A percentile compares a stretch with the other conserved stretches of the same genome.
Conservation (phyloP, 1,140 invertebrate species). For the Dendroctonus valens region DNA sequence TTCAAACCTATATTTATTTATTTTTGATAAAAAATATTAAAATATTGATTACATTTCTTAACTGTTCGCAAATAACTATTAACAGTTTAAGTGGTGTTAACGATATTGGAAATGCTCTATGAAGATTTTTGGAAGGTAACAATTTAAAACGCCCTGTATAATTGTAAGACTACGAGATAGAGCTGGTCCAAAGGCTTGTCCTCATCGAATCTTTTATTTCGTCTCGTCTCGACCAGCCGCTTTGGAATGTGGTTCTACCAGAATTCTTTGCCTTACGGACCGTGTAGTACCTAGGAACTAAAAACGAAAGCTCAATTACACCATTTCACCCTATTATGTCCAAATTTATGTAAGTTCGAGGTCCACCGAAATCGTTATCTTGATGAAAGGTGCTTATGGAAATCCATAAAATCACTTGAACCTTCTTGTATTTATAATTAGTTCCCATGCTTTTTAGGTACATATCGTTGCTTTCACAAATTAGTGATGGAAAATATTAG, state of each 20-base stretch:
- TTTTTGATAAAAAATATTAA: too few species aligned
- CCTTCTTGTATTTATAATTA: slow-evolving; percentile 7
- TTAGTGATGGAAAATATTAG: too few species aligned
- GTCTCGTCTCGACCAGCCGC: slow-evolving; percentile 30
- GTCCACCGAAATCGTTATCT: background rate
- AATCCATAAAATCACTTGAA: slow-evolving; percentile 3
- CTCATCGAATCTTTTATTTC: slow-evolving; percentile 37
- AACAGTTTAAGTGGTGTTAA: too few species aligned
- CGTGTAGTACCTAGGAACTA: slow-evolving; percentile 30
- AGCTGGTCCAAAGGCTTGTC: slow-evolving; percentile 34
- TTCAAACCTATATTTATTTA: too few species aligned
- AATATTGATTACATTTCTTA: too few species aligned
- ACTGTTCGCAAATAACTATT: too few species aligned
- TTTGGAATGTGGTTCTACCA: slow-evolving; percentile 35
- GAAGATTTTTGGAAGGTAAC: too few species aligned
- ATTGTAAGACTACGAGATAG: slow-evolving; percentile 27
- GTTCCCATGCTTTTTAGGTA: background rate
- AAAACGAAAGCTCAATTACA: slow-evolving; percentile 33
- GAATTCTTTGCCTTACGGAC: slow-evolving; percentile 30
- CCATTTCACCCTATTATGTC: slow-evolving; percentile 20
- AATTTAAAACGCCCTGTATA: slow-evolving; percentile 22
- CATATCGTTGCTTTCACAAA: too few species aligned
- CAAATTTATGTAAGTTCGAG: background rate
- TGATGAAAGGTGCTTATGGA: background rate
- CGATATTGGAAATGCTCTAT: background rate